Percentiles rank a stretch among this genome's conserved stretches.
Evolutionary conservation across 2,888 invertebrate genomes (phyloP).

Genomic region (Watsonalla binaria): DNA sequence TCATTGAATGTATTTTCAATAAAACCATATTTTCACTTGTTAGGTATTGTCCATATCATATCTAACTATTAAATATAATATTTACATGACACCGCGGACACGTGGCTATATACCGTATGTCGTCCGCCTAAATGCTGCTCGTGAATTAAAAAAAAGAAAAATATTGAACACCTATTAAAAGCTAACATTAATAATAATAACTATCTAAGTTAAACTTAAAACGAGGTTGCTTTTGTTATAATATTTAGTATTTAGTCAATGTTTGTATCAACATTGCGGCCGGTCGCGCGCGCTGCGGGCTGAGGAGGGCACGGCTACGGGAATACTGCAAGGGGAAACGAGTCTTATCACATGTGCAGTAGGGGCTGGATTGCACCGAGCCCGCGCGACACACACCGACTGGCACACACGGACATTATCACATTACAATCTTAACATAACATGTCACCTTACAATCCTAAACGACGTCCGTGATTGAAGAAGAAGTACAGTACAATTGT

Average conservation of each 20-base stretch:
- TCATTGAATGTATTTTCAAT: conserved; percentile 75
- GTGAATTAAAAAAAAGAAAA: conserved; percentile 51
- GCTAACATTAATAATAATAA: conserved; percentile 71
- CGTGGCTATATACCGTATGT: conserved; percentile 22
- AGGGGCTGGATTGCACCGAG: conserved; percentile 32
- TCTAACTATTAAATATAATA: conserved; percentile 71
- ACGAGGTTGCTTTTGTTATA: conserved; percentile 56
- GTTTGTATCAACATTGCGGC: conserved; percentile 27
- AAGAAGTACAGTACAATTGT: too few relatives aligned
- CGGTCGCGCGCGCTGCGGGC: conserved; percentile 31
- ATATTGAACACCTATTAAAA: conserved; percentile 76
- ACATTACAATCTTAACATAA: too few relatives aligned
- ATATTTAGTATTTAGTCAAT: conserved; percentile 32
- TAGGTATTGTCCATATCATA: conserved; percentile 77
- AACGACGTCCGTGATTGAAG: too few relatives aligned
- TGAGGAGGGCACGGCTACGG: background rate
- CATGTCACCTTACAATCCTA: too few relatives aligned
- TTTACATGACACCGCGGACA: conserved; percentile 55
- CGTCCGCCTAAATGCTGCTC: conserved; percentile 58
- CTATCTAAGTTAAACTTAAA: conserved; percentile 69
- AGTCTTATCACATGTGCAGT: conserved; percentile 62
- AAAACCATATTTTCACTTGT: conserved; percentile 75
- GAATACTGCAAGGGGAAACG: conserved; percentile 45
- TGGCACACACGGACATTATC: too few relatives aligned
- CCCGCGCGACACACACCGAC: conserved; percentile 11